Conservation (phyloP, 2,888 invertebrate genomes). For the Autographa gamma region DNA sequence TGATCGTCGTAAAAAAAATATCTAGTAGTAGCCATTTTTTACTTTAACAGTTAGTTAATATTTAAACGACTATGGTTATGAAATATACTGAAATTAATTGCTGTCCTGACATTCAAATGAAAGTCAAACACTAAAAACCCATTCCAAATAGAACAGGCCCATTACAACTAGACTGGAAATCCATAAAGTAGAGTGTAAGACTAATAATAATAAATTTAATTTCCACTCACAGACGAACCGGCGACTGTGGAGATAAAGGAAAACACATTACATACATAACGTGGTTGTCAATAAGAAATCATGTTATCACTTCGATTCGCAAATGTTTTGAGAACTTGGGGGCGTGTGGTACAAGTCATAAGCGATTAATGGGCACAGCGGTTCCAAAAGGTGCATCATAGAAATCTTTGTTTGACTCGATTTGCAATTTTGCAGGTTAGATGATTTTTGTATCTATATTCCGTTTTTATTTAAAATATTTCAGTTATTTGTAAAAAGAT, state of each 20-base stretch:
- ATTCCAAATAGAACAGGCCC: not conserved
- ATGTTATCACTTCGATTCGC: conserved; percentile 65
- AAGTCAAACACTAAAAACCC: not conserved
- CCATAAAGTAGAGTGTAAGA: conserved; percentile 38
- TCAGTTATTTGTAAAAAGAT: too few relatives aligned
- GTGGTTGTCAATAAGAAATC: conserved; percentile 70
- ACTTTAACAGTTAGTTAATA: too few relatives aligned
- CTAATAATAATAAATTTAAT: conserved; percentile 38
- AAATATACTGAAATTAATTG: not conserved
- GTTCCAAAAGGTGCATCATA: not conserved
- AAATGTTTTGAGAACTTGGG: conserved; percentile 57
- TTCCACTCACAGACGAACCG: conserved; percentile 56
- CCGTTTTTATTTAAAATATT: too few relatives aligned
- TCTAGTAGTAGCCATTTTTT: too few relatives aligned
- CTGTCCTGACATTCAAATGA: not conserved
- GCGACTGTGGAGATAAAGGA: conserved; percentile 60
- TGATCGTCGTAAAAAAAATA: too few relatives aligned
- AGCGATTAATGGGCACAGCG: conserved; percentile 13
- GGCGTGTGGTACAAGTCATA: conserved; percentile 37
- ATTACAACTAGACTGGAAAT: conserved; percentile 32
- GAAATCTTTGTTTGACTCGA: too few relatives aligned
- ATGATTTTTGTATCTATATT: too few relatives aligned
- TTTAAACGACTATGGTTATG: not conserved
- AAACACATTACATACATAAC: conserved; percentile 67
- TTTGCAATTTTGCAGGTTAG: too few relatives aligned